Conservation (phyloP, 92 coral and sea anemone genomes). For the Bergia sp. region DNA sequence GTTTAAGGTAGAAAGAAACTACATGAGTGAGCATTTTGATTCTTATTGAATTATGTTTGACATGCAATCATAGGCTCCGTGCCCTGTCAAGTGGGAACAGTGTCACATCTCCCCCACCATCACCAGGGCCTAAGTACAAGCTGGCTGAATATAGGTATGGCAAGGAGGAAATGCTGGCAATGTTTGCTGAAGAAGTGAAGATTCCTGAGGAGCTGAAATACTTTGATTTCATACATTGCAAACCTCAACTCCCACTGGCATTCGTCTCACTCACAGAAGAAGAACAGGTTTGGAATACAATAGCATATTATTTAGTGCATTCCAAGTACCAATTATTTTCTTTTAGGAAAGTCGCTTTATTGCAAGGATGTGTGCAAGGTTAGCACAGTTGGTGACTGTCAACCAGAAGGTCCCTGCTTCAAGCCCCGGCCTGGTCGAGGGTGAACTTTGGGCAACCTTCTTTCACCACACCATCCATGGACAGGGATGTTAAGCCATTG, state of each 20-base stretch:
- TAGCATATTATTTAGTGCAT: background rate
- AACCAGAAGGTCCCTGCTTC: no score
- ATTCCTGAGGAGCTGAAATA: conserved; percentile 74
- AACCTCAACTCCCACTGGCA: conserved; percentile 81
- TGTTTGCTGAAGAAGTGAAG: conserved; percentile 76
- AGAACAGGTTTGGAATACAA: conserved; percentile 77
- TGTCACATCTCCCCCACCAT: conserved; percentile 97
- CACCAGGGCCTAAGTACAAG: conserved; percentile 96
- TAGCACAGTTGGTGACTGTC: no score
- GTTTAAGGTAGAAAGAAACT: no score
- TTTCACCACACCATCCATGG: no score
- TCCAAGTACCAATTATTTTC: background rate
- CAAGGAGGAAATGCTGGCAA: conserved; percentile 98
- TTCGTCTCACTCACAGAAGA: conserved; percentile 90
- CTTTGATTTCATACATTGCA: conserved; percentile 72
- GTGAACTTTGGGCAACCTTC: no score
- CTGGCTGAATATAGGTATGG: conserved; percentile 96
- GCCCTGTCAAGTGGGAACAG: conserved; percentile 96
- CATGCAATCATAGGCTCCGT: conserved; percentile 75
- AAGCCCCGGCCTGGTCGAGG: no score
- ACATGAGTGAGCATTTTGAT: background rate
- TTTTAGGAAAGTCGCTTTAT: background rate
- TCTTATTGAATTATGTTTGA: background rate
- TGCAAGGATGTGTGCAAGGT: background rate
- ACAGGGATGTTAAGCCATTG: no score